These are phyloP conservation scores for Micoletzkya japonica DNA, from an alignment of 2,888 invertebrate genomes.

Conservation along the genomic window DNA sequence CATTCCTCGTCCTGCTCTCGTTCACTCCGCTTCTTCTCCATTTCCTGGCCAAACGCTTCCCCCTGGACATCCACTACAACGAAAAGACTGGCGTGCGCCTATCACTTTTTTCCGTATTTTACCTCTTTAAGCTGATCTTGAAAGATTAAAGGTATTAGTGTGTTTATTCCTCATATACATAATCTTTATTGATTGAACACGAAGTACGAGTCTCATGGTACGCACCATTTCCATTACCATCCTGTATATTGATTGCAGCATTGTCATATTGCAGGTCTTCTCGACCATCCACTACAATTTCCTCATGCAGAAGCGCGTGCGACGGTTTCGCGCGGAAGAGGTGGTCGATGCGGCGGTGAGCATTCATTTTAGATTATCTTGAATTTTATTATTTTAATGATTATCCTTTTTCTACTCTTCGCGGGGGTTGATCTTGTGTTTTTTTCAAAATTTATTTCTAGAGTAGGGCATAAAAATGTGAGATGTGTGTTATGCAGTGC, in stretches of 20 bases:
- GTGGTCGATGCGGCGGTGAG: slow-evolving; percentile 43
- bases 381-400: background rate
- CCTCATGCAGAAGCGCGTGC: slow-evolving; percentile 53
- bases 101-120: background rate
- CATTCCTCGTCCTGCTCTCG: slow-evolving; percentile 54
- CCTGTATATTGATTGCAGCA: background rate
- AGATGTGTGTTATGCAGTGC: too few species aligned
- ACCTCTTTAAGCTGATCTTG: background rate
- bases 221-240: background rate
- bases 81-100: slow-evolving; percentile 45
- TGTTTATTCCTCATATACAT: too few species aligned
- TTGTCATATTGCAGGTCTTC: slow-evolving; percentile 43
- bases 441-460: too few species aligned
- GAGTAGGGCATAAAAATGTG: too few species aligned
- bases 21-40: slow-evolving; percentile 61
- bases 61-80: slow-evolving; percentile 58
- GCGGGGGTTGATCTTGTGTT: too few species aligned
- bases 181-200: slow-evolving; percentile 9
- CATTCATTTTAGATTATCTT: background rate
- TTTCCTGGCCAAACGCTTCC: slow-evolving; percentile 60
- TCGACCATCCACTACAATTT: slow-evolving; percentile 61
- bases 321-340: slow-evolving; percentile 51
- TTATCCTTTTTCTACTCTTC: too few species aligned
- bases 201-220: background rate
- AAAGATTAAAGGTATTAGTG: too few species aligned